Evolutionary conservation across 2,113 vertebrate genomes (phyloP), one percentile per base, ranked within the genome.

Genomic region (Falco punctatus): DNA sequence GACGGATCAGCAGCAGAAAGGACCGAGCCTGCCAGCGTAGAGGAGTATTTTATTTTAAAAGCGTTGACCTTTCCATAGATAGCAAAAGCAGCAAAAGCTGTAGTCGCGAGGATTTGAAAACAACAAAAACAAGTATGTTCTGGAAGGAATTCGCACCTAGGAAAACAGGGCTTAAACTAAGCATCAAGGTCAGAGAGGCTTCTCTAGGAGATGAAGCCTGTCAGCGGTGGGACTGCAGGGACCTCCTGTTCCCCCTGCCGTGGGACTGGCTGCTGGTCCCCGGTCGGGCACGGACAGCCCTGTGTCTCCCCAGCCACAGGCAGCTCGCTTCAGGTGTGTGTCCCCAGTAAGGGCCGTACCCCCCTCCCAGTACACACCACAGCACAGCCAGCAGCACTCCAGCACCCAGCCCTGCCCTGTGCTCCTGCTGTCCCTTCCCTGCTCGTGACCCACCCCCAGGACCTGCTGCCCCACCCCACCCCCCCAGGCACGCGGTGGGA

Each of bases 311-410:
- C 67, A 35, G 27, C 61, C 27, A 5, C 1, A 10, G 1, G 0
- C 0, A 1, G 46, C 80, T 49, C 7, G 2, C 5, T 4, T 16
- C 30, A 3, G 0, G 10, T 4, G 15, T 19, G 2, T 7, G 30
- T 32, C 78, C 70, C 55, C 23, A 2, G 22, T 1, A 0, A 23
- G 54, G 17, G 83, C 28, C 38, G 38, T 38, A 38, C 38, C 35
- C 38, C 32, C 44, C 52, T 13, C 6, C 64, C n/a, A 27, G 72
- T 51, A 21, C 64, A 30, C 58, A 30, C 58, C 26, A 19, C 3
- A 30, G 5, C 6, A 42, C 4, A 23, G 40, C 48, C 27, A 20
- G 38, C 67, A 24, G 32, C 7, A 0, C 40, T 42, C 85, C 38
- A 58, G 69, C 69, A 27, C 26, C 61, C 46, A 23, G 58, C 86